Conservation (phyloP, 1,140 invertebrate species). For the Atta texana region DNA sequence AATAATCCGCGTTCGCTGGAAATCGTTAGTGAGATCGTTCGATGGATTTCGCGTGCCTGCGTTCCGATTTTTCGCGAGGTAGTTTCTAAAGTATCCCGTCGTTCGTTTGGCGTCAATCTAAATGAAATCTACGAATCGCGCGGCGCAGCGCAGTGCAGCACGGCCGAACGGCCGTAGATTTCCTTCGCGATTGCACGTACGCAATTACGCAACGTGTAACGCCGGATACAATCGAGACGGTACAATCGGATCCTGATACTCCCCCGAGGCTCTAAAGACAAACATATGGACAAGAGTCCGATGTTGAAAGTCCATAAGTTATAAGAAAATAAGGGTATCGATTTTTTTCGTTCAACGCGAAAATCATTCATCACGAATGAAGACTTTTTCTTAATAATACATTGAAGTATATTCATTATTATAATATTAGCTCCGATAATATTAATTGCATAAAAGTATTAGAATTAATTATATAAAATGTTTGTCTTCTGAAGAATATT, state of each 20-base stretch:
- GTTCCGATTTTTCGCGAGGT: slow-evolving; percentile 31
- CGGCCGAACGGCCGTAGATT: slow-evolving; percentile 71
- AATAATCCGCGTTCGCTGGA: slow-evolving; percentile 40
- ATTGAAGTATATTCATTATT: not conserved
- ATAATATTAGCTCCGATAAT: not conserved
- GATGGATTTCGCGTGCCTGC: slow-evolving; percentile 29
- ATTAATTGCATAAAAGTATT: not conserved
- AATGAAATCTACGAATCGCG: slow-evolving; percentile 78
- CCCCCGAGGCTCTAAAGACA: not conserved
- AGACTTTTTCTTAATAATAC: not conserved
- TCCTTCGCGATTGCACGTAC: slow-evolving; percentile 74
- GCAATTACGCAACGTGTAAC: slow-evolving; percentile 78
- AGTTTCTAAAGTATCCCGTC: slow-evolving; percentile 44
- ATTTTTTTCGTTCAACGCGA: not conserved
- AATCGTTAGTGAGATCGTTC: slow-evolving; percentile 52
- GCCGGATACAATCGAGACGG: slow-evolving; percentile 43
- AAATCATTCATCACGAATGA: no score
- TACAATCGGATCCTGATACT: slow-evolving; percentile 43
- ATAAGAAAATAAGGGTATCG: no score
- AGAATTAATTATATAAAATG: not conserved
- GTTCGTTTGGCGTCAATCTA: slow-evolving; percentile 68
- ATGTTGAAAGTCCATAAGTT: not conserved
- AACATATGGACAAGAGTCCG: not conserved
- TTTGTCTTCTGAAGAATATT: not conserved
- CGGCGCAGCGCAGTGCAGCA: slow-evolving; percentile 41